Percentiles rank a stretch among this genome's conserved stretches.
Evolutionary conservation across 2,113 vertebrate genomes (phyloP).

Genomic region (Aleadryas rufinucha): DNA sequence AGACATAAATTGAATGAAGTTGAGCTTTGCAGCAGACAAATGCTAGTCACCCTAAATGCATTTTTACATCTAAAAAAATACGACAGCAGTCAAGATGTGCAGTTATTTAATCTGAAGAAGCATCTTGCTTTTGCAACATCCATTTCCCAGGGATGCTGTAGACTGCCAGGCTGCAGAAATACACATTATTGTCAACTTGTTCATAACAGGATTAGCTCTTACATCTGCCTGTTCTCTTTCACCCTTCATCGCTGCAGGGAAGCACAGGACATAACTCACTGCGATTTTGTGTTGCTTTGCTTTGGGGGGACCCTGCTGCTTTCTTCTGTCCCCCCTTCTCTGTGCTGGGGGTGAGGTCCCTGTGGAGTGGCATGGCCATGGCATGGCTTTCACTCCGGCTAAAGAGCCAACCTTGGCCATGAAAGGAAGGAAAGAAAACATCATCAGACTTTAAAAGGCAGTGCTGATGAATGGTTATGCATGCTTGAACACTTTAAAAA

Average conservation of each 20-base stretch:
- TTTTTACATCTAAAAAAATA: neutral
- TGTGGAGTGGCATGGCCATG: accelerated
- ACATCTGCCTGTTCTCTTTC: neutral
- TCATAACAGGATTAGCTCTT: neutral
- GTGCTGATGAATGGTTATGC: neutral
- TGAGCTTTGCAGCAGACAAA: neutral
- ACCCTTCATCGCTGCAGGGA: neutral
- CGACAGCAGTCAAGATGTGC: neutral
- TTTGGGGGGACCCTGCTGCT: neutral
- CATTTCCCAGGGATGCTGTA: neutral
- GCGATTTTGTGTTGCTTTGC: neutral
- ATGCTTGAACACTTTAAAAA: neutral
- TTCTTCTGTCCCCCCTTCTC: neutral
- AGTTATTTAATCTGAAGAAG: neutral
- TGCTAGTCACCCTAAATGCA: neutral
- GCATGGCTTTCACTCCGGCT: neutral
- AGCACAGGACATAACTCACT: neutral
- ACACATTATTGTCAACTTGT: neutral
- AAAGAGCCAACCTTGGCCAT: neutral
- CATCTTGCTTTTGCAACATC: neutral
- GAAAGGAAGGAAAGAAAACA: neutral
- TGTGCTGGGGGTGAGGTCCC: neutral
- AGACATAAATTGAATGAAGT: neutral
- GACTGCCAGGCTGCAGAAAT: neutral
- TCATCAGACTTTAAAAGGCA: neutral